Base-by-base conservation (phyloP, 2,113 vertebrate genomes). In the Fukomys damarensis region DNA sequence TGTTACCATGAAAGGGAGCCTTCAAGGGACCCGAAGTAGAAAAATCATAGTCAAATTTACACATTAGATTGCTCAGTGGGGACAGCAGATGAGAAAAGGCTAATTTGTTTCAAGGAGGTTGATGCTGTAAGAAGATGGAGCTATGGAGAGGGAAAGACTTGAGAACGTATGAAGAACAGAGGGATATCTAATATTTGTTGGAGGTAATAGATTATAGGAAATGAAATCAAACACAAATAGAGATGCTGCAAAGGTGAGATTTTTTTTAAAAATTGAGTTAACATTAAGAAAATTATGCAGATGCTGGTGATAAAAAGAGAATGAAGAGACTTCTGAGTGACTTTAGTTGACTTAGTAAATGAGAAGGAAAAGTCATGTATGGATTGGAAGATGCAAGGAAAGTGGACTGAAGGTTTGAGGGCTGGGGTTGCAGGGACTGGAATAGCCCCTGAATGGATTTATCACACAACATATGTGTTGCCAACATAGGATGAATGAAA, bases 91-190 rank as follows among this genome's bases (percentile, higher is more conserved):
- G 52, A 61, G 8, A 90, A 35, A 12, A 74, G 41, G 28, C 56
- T 91, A 83, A 87, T 74, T 82, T 49, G 38, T 68, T 96, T 86
- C 19, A 52, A 72, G 49, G 58, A 86, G 17, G 32, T 94, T 88
- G 32, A 32, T 66, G 81, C n/a, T 56, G 0, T 74, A 88, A 58
- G 52, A 96, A 89, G 35, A 41, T 46, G 66, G 26, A 92, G 20
- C 24, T 80, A 74, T 76, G 41, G 56, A 81, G 32, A 79, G 46
- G 35, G n/a, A 92, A 89, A 58, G 17, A 85, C 20, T 86, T 38
- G 16, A 92, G 68, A 10, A 35, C 30, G 12, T 83, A n/a, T 82
- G n/a, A 59, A 85, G 54, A 63, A 54, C 77, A 84, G 49, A 35
- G 9, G 26, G 30, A 43, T 68, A 82, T 10, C 30, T n/a, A 26